Evolutionary conservation across 2,113 vertebrate genomes (phyloP).

Genomic region (Pedionomus torquatus): DNA sequence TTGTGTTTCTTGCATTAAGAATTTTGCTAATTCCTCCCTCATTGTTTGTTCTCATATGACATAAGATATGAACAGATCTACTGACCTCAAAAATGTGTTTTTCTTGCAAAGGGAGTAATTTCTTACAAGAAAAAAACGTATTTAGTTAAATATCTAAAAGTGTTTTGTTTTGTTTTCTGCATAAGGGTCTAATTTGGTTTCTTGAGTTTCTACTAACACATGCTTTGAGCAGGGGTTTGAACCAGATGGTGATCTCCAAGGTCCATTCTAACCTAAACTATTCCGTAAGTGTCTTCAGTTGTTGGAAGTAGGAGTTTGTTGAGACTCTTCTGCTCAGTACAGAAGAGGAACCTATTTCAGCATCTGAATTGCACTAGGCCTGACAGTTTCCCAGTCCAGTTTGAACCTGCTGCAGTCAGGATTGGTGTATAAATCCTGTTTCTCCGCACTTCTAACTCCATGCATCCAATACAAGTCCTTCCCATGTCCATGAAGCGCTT

Average conservation of each 20-base stretch:
- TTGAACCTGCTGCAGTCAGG: background rate
- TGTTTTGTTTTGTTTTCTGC: background rate
- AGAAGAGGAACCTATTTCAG: background rate
- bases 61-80: slow-evolving; percentile 50
- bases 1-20: slow-evolving; percentile 37
- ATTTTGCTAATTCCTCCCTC: slow-evolving; percentile 48
- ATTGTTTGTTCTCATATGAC: slow-evolving; percentile 56
- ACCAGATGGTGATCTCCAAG: background rate
- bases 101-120: slow-evolving; percentile 21
- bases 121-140: slow-evolving; percentile 21
- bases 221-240: background rate
- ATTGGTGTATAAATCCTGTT: background rate
- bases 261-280: background rate
- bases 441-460: background rate
- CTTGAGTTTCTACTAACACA: background rate
- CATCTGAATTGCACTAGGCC: background rate
- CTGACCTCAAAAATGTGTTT: slow-evolving; percentile 56
- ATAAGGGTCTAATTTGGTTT: slow-evolving; percentile 31
- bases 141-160: background rate
- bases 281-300: background rate
- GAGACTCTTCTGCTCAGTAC: background rate
- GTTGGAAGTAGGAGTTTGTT: background rate
- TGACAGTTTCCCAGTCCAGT: background rate
- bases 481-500: background rate
- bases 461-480: background rate